phyloP scores from a whole-genome alignment of 1,140 invertebrate genomes.

The Mizuhopecten yessoensis region DNA sequence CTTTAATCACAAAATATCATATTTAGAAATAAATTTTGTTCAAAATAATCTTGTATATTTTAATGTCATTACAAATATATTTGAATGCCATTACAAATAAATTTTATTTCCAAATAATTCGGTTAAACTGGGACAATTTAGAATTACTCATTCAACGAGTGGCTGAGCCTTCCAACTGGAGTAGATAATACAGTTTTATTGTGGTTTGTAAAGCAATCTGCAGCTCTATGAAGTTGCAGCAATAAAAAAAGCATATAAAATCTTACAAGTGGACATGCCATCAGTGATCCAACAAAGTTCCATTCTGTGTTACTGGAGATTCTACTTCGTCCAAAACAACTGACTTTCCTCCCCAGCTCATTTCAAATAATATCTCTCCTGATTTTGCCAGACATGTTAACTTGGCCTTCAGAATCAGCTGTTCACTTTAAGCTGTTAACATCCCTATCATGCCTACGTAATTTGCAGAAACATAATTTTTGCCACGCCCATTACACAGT shows the following conservation, averaged over 20 bases:
- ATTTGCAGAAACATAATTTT: no score
- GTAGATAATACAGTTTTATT: conserved; percentile 6
- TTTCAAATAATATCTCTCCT: no score
- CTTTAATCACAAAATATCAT: background rate
- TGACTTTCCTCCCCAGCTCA: no score
- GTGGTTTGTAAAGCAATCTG: conserved; percentile 4
- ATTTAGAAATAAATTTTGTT: background rate
- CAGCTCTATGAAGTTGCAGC: conserved; percentile 31
- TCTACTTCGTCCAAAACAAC: no score
- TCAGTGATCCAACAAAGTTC: background rate
- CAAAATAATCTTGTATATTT: background rate
- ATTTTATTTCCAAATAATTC: no score
- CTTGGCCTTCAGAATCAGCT: background rate
- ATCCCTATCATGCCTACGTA: background rate
- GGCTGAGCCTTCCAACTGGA: background rate
- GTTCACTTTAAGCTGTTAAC: background rate
- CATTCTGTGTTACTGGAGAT: no score
- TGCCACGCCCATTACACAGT: no score
- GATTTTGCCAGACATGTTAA: background rate
- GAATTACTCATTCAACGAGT: background rate
- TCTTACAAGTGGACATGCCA: background rate
- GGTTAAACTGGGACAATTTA: no score
- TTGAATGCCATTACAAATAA: no score
- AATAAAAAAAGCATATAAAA: conserved; percentile 32
- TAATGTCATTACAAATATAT: no score